Conservation (phyloP, 2,888 invertebrate genomes). For the Amphipoea lucens region DNA sequence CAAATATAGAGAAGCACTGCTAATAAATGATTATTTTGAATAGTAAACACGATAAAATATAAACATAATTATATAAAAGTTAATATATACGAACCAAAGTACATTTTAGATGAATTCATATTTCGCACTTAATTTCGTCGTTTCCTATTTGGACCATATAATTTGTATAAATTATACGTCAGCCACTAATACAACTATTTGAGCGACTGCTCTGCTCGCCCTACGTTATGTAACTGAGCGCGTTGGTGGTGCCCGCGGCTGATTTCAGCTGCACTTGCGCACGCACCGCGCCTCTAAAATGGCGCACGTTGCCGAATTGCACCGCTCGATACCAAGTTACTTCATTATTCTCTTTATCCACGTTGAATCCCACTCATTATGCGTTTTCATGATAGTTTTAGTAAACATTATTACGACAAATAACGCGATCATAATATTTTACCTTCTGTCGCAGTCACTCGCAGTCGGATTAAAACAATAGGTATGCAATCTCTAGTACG, state of each 20-base stretch:
- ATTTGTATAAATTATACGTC: constrained; percentile 17
- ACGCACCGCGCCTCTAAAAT: constrained; percentile 52
- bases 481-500: background rate
- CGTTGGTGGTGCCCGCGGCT: constrained; percentile 50
- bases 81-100: constrained; percentile 61
- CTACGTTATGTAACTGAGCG: constrained; percentile 79
- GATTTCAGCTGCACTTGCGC: constrained; percentile 63
- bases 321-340: background rate
- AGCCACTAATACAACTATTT: constrained; percentile 36
- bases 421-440: background rate
- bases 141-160: constrained; percentile 20
- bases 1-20: background rate
- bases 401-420: background rate
- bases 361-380: background rate
- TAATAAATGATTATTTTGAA: background rate
- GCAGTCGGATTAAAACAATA: background rate
- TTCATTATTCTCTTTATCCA: background rate
- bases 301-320: constrained; percentile 29
- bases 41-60: background rate
- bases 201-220: constrained; percentile 71
- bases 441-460: too few relatives aligned
- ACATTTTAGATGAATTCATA: constrained; percentile 37
- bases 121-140: constrained; percentile 35
- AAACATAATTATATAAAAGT: background rate
- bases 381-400: background rate